A percentile compares a stretch with the other conserved stretches of the same genome.
phyloP scores from a whole-genome alignment of 1,140 invertebrate genomes.

The Drosophila pseudoobscura region DNA sequence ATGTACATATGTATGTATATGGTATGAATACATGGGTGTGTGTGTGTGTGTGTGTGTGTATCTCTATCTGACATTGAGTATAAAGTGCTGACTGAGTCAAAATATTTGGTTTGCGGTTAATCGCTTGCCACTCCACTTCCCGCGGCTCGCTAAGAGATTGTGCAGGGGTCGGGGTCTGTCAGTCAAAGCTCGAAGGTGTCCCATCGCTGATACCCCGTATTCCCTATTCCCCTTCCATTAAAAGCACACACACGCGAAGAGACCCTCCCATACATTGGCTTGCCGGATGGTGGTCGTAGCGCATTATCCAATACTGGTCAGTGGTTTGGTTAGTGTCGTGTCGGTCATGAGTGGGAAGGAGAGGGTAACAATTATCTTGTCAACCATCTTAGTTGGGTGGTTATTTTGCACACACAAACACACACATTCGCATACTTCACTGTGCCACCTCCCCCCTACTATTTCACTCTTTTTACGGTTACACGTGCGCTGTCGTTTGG shows the following conservation, averaged over 20 bases:
- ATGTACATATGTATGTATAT: conserved; percentile 1
- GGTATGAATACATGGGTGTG: conserved; percentile 14
- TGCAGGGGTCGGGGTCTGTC: too few species aligned
- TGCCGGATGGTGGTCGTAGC: too few species aligned
- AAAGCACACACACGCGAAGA: too few species aligned
- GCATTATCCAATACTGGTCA: too few species aligned
- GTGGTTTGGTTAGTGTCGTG: too few species aligned
- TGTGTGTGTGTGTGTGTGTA: conserved; percentile 13
- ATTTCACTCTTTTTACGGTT: conserved; percentile 75
- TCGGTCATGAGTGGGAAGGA: background rate
- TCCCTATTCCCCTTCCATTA: too few species aligned
- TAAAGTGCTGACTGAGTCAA: conserved; percentile 72
- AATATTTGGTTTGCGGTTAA: conserved; percentile 60
- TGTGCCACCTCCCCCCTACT: conserved; percentile 36
- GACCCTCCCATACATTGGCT: too few species aligned
- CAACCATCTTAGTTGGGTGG: conserved; percentile 59
- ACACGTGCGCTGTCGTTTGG: conserved; percentile 66
- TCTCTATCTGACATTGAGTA: conserved; percentile 64
- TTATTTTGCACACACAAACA: conserved; percentile 57
- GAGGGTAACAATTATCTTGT: conserved; percentile 70
- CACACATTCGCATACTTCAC: conserved; percentile 16
- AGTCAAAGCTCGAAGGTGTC: too few species aligned
- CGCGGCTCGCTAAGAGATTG: background rate
- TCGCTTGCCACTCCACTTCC: conserved; percentile 24
- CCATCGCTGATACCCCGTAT: too few species aligned